Evolutionary conservation across 1,140 invertebrate species (phyloP), one percentile per base, ranked within the genome.

Genomic region (Probaryconus sp.): DNA sequence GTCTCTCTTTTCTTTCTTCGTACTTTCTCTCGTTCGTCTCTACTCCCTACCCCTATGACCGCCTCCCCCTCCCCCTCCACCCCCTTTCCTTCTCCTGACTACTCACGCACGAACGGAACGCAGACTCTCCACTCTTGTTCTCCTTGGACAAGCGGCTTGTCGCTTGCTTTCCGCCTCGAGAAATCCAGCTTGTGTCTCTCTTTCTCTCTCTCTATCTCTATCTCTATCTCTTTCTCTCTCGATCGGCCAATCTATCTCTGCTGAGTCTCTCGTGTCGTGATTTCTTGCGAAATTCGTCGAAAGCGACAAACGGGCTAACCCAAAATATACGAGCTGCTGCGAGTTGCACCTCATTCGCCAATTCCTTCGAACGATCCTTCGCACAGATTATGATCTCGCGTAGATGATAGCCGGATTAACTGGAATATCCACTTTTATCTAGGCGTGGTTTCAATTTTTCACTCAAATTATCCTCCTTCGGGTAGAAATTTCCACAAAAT

Each of bases 61-160:
- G n/a, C n/a, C 38, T 33, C 30, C 53, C 28, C 47, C 47, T 47
- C 67, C 33, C 47, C 71, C 35, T 18, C 9, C 20, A 10, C 43
- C 28, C 63, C 70, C 53, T 55, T 45, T 48, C 24, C 33, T n/a
- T n/a, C n/a, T n/a, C n/a, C n/a, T n/a, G 13, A 3, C 43, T 6
- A 13, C 60, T 64, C 42, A 65, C 56, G 56, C 69, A 73, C 42
- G 13, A 58, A 64, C 73, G 28, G 17, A 71, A 67, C 68, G 56
- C 74, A 72, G 48, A 60, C n/a, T n/a, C 74, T 64, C 72, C 67
- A 77, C 63, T 79, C 69, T 71, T 38, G 74, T 65, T 71, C 69
- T 69, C 73, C 64, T 76, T 73, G 75, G 70, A 68, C 38, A 53
- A 60, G 42, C 43, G 24, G 55, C 70, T 60, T 75, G 60, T 69